A percentile compares a stretch with the other conserved stretches of the same genome.
These are phyloP conservation scores for Caiman crocodilus DNA, from an alignment of 2,797 vertebrate genomes.

Conservation along the genomic window DNA sequence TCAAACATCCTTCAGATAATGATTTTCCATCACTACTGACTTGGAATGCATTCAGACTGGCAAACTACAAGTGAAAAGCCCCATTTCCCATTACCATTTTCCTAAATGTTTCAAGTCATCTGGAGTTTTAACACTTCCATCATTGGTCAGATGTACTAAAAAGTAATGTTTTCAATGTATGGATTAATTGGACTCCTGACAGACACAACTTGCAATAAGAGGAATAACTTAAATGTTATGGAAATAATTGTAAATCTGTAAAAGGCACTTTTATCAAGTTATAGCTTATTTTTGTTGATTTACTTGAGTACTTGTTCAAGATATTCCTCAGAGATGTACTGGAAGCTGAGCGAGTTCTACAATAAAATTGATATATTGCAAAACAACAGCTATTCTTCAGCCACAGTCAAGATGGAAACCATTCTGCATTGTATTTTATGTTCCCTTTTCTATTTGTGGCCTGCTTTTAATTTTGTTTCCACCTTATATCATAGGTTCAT, in stretches of 20 bases:
- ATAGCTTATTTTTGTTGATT: conserved; percentile 31
- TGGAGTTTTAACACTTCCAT: fast-evolving
- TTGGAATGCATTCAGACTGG: neutral
- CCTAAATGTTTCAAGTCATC: neutral
- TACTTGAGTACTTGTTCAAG: neutral
- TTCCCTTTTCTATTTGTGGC: conserved; percentile 13
- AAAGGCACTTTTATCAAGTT: conserved; percentile 4
- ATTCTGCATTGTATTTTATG: conserved; percentile 28
- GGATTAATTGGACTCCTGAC: neutral
- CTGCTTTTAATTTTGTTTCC: conserved; percentile 37
- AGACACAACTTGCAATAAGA: neutral
- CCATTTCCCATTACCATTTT: neutral
- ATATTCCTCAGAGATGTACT: conserved; percentile 12
- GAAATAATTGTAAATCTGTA: conserved; percentile 29
- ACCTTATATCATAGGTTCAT: neutral
- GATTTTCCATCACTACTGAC: neutral
- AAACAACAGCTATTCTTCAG: conserved; percentile 44
- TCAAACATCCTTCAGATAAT: neutral
- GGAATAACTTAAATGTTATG: conserved; percentile 22
- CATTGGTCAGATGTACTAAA: neutral
- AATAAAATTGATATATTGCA: conserved; percentile 43
- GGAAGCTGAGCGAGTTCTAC: conserved; percentile 17
- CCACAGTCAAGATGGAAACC: conserved; percentile 34
- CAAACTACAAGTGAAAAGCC: neutral
- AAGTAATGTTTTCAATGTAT: neutral